Base-by-base conservation (phyloP, 2,113 vertebrate genomes). In the Ceuthmochares aereus region DNA sequence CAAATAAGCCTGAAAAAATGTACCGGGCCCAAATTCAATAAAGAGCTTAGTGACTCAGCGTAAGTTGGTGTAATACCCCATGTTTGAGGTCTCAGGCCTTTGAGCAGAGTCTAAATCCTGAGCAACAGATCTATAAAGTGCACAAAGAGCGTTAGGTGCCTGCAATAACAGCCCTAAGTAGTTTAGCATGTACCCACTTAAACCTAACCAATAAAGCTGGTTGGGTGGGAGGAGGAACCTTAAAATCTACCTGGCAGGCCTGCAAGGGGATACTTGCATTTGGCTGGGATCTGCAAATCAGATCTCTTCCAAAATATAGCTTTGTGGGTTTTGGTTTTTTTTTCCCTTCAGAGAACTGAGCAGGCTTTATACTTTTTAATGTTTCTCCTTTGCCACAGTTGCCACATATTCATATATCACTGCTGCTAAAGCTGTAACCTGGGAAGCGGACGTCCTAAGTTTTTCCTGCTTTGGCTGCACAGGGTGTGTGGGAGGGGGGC, bases 1-100 rank as follows among this genome's bases (percentile, higher is more conserved):
- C 83, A 96, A 94, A 94, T 72, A 87, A 95, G 69, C 52, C 73
- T 87, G 93, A 89, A 92, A 92, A 96, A 94, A 96, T 82, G 79
- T 64, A 81, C 86, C 87, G 69, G 66, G 93, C 74, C 84, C 76
- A 94, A 62, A 84, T 84, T 92, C 91, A 96, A 76, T 72, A 82
- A 89, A 96, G 49, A 36, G 52, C n/a, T 93, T 90, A 78, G 56
- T 96, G 94, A 89, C 91, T 95, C 87, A 93, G 87, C 2, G 0
- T 68, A 89, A 82, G 62, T 34, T 84, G 84, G 12, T 84, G 73
- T 68, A 97, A 95, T 73, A 69, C 58, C 40, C 49, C 5, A 0
- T 82, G 22, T 64, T 96, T 95, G 93, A 73, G 91, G 84, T 91
- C 68, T 87, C 81, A 79, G 84, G 40, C 66, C 73, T 93, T 81